A percentile compares a stretch with the other conserved stretches of the same genome.
Conservation (phyloP, 2,113 vertebrate species). For the Taurulus bubalis region DNA sequence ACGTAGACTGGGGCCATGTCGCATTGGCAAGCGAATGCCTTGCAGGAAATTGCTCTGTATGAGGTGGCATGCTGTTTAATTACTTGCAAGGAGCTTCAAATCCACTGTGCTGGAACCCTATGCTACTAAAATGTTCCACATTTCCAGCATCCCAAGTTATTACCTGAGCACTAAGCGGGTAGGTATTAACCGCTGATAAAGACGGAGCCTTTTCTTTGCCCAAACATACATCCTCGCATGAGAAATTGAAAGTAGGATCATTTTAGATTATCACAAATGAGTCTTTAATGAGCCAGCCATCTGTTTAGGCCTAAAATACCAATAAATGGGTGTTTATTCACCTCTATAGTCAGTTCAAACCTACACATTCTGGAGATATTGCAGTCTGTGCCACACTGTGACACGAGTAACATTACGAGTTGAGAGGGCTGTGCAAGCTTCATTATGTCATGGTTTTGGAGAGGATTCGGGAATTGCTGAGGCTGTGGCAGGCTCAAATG, state of each 20-base stretch:
- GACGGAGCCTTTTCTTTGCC: conserved; percentile 55
- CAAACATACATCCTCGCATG: conserved; percentile 53
- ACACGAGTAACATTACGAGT: conserved; percentile 37
- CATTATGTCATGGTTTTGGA: conserved; percentile 49
- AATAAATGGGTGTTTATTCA: conserved; percentile 43
- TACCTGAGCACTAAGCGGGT: conserved; percentile 70
- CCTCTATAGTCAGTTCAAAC: conserved; percentile 20
- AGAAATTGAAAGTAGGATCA: conserved; percentile 70
- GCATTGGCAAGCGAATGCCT: conserved; percentile 69
- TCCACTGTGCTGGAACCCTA: conserved; percentile 67
- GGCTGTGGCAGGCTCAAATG: conserved; percentile 45
- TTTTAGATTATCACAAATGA: conserved; percentile 71
- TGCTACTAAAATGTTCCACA: conserved; percentile 58
- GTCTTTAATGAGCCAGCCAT: conserved; percentile 68
- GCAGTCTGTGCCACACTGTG: conserved; percentile 11
- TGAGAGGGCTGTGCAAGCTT: conserved; percentile 34
- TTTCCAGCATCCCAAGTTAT: conserved; percentile 68
- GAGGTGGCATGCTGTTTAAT: conserved; percentile 81
- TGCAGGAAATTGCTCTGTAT: conserved; percentile 77
- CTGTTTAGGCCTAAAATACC: conserved; percentile 51
- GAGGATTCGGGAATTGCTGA: conserved; percentile 47
- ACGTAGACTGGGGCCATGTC: conserved; percentile 53
- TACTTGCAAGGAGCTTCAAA: conserved; percentile 76
- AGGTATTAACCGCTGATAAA: conserved; percentile 72
- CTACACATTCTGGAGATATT: conserved; percentile 30